Conservation (phyloP, 1,140 invertebrate genomes). For the Sinonovacula constricta region DNA sequence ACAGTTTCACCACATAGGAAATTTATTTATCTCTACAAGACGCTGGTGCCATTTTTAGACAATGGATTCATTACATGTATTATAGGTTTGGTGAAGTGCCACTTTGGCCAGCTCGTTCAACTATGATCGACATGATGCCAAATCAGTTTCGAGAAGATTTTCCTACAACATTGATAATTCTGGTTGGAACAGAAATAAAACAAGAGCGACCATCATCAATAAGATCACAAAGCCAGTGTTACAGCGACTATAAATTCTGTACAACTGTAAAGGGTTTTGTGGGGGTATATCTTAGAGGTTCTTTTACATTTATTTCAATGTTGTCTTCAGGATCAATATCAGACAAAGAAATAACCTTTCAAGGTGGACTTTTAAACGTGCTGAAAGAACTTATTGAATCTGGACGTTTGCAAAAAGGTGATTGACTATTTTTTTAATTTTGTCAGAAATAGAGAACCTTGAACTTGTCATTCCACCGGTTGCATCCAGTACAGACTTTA, state of each 20-base stretch:
- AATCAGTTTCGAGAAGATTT: slow-evolving; percentile 38
- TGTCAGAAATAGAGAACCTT: slow-evolving; percentile 17
- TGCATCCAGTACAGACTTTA: too few relatives aligned
- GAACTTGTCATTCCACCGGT: too few relatives aligned
- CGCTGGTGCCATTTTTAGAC: too few relatives aligned
- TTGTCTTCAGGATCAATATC: too few relatives aligned
- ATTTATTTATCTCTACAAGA: slow-evolving; percentile 35
- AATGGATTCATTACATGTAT: too few relatives aligned
- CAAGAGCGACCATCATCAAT: slow-evolving; percentile 20
- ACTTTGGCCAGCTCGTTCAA: slow-evolving; percentile 19
- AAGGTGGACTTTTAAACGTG: slow-evolving; percentile 32
- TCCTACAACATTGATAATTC: slow-evolving; percentile 36
- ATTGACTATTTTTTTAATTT: not conserved
- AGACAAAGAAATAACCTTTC: slow-evolving; percentile 43
- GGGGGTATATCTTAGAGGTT: slow-evolving; percentile 36
- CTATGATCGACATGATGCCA: slow-evolving; percentile 47
- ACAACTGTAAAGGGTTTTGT: slow-evolving; percentile 43
- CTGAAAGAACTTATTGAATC: too few relatives aligned
- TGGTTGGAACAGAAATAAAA: slow-evolving; percentile 55
- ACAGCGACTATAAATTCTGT: too few relatives aligned
- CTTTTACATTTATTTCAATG: too few relatives aligned
- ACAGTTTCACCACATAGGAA: too few relatives aligned
- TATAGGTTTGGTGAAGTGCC: too few relatives aligned
- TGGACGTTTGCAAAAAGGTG: too few relatives aligned
- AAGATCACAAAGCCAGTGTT: slow-evolving; percentile 33